Evolutionary conservation across 2,113 vertebrate genomes (phyloP).

Genomic region (Ardeotis arabs): DNA sequence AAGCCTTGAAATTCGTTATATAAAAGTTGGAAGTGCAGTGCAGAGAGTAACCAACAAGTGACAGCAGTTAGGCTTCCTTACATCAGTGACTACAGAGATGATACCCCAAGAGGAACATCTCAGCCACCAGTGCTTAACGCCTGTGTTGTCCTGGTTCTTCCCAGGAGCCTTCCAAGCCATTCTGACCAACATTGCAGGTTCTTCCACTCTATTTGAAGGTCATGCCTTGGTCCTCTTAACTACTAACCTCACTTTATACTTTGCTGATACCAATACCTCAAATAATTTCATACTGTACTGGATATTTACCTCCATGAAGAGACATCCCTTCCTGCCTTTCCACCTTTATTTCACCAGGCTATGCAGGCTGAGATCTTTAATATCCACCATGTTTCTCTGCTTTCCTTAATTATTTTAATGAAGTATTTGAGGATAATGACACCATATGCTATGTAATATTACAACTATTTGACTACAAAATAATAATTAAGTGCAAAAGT

Average conservation of each 20-base stretch:
- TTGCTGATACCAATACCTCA: not conserved
- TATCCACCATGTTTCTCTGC: not conserved
- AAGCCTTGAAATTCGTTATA: not conserved
- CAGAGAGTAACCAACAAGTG: not conserved
- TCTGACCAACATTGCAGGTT: not conserved
- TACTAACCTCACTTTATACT: not conserved
- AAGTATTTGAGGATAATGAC: not conserved
- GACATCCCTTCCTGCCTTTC: not conserved
- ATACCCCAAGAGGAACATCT: not conserved
- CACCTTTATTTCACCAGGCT: not conserved
- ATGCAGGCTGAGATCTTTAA: not conserved
- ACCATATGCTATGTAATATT: not conserved
- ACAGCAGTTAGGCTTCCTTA: not conserved
- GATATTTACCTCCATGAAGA: not conserved
- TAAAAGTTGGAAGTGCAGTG: not conserved
- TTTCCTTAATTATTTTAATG: not conserved
- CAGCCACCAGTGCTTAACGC: not conserved
- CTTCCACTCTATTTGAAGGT: not conserved
- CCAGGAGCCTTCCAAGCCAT: not conserved
- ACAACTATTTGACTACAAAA: not conserved
- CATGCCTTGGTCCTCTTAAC: not conserved
- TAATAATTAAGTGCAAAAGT: not conserved
- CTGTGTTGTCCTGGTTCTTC: not conserved
- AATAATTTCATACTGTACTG: not conserved
- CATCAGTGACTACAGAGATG: not conserved